Base-by-base conservation (phyloP, 2,888 invertebrate species). In the Drosophila neotestacea region DNA sequence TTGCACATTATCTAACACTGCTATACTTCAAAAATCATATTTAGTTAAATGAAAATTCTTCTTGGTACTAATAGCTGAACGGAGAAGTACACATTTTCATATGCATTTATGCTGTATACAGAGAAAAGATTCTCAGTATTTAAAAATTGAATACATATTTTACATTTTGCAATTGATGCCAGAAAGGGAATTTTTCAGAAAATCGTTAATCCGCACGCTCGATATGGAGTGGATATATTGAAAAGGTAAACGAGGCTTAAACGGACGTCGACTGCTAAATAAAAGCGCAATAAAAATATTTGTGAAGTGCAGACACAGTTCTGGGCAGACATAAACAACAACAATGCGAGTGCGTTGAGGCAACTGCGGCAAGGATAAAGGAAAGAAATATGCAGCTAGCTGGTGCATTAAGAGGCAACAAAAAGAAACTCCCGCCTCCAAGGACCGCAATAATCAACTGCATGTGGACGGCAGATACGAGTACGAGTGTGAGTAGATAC, bases 261-360 rank as follows among this genome's bases (percentile, higher is more conserved):
- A 46, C 68, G 39, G 69, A 63, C 65, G 63, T 54, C 71, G 60
- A 63, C 63, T 66, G 77, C 73, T 74, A 79, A 84, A 84, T 81
- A 84, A 86, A 79, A 79, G 82, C 41, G 72, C 77, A 81, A 83
- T 86, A 87, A 83, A 83, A 85, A 72, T 79, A 84, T 86, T 82
- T 78, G 65, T 68, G 50, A 64, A 62, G 34, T 41, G 50, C 60
- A 66, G 58, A 70, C 70, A 72, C 70, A 75, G 41, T 56, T 59
- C 48, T 47, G 28, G 64, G 50, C 72, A 71, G 72, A 68, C 62
- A 52, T 60, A 72, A 63, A 63, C 16, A 80, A 71, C 65, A 73
- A 68, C 65, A 61, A 54, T 13, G 60, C 51, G 39, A 39, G 51
- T 38, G 44, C 27, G 41, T 2, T 47, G 38, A 47, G 47, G 46